phyloP scores from a whole-genome alignment of 2,797 vertebrate genomes.

The Squalus acanthias region DNA sequence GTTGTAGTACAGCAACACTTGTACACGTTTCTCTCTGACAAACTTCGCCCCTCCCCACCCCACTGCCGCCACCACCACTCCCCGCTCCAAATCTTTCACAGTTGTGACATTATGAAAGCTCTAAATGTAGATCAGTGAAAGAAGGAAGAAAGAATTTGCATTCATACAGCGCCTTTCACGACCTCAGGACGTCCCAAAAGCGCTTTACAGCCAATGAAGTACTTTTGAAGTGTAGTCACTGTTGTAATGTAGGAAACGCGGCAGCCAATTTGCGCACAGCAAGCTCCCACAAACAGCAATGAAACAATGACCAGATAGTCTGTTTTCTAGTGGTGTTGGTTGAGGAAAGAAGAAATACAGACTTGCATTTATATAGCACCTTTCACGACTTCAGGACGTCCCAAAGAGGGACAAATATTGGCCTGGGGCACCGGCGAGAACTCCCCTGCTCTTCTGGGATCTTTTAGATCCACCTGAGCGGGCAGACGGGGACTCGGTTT shows the following conservation, averaged over 20 bases:
- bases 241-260: background rate
- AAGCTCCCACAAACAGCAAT: background rate
- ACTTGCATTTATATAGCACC: too few relatives aligned
- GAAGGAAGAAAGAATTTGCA: background rate
- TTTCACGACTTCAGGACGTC: too few relatives aligned
- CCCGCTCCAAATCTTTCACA: background rate
- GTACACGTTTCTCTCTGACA: background rate
- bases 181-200: background rate
- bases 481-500: background rate
- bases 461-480: background rate
- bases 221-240: background rate
- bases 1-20: background rate
- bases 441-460: background rate
- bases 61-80: background rate
- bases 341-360: background rate
- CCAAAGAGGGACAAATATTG: background rate
- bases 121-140: background rate
- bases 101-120: background rate
- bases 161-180: background rate
- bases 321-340: background rate
- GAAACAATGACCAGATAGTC: background rate
- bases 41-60: background rate
- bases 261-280: background rate
- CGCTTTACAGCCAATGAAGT: background rate
- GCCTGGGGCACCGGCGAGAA: background rate